phyloP scores from a whole-genome alignment of 2,113 vertebrate species.

The Labeo catla region DNA sequence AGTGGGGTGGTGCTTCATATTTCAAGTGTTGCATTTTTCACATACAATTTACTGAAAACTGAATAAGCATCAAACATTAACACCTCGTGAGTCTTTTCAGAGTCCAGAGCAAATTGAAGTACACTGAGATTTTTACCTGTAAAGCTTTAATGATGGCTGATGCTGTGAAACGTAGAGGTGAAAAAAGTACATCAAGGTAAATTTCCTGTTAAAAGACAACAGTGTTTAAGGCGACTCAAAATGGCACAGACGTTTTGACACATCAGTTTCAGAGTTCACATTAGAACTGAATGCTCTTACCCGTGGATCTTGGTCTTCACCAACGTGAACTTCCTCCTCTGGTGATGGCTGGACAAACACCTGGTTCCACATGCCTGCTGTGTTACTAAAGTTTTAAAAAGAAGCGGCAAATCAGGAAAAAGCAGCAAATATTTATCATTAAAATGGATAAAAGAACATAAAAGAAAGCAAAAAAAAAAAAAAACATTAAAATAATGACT shows the following conservation, averaged over 20 bases:
- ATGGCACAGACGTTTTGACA: neutral
- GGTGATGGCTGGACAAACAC: slow-evolving; percentile 90
- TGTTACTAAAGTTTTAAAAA: slow-evolving; percentile 75
- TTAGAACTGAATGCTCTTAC: slow-evolving; percentile 67
- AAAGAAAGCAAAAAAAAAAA: too few species aligned
- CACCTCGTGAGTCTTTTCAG: too few species aligned
- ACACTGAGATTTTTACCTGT: slow-evolving; percentile 72
- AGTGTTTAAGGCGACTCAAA: neutral
- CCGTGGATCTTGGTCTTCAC: slow-evolving; percentile 90
- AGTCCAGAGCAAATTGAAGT: neutral
- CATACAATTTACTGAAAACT: too few species aligned
- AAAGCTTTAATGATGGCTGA: slow-evolving; percentile 88
- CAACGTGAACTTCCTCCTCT: slow-evolving; percentile 85
- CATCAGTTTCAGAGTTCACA: neutral
- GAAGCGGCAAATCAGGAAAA: neutral
- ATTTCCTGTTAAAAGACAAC: slow-evolving; percentile 77
- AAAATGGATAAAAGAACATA: too few species aligned
- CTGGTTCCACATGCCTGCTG: slow-evolving; percentile 91
- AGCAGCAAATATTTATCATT: neutral
- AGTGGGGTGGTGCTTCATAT: too few species aligned
- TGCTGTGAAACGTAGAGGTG: slow-evolving; percentile 81
- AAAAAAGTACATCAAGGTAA: slow-evolving; percentile 87
- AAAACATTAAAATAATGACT: too few species aligned
- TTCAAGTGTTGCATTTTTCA: too few species aligned
- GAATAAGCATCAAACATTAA: too few species aligned